phyloP scores from a whole-genome alignment of 2,113 vertebrate species.

The Terrapene triunguis region DNA sequence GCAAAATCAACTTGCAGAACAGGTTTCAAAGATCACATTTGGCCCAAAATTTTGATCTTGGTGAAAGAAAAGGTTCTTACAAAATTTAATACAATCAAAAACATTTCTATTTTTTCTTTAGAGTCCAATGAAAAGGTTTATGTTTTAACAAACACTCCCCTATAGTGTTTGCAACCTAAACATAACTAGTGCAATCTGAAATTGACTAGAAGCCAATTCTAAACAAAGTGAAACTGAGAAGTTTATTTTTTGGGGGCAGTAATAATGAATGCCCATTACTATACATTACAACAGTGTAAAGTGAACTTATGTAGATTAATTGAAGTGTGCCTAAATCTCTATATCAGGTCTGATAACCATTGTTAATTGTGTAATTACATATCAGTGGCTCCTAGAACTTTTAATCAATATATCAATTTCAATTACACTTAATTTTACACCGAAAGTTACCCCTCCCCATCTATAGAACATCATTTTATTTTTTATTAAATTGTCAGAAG shows the following conservation, averaged over 20 bases:
- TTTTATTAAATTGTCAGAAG: neutral
- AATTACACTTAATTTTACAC: neutral
- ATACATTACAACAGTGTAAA: neutral
- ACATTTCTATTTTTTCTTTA: neutral
- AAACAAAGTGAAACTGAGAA: neutral
- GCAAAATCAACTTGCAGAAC: conserved; percentile 14
- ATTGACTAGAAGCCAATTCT: conserved; percentile 6
- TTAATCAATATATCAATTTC: conserved; percentile 6
- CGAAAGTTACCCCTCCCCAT: neutral
- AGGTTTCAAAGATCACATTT: conserved; percentile 20
- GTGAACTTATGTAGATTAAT: neutral
- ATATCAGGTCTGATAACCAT: conserved; percentile 16
- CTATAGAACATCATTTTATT: neutral
- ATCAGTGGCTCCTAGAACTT: neutral
- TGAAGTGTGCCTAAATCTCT: neutral
- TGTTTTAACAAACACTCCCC: neutral
- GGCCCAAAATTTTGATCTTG: neutral
- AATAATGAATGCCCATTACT: neutral
- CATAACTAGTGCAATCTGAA: neutral
- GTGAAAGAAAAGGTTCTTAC: neutral
- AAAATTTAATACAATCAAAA: neutral
- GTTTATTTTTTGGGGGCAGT: neutral
- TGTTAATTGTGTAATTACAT: conserved; percentile 12
- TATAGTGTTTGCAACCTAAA: neutral
- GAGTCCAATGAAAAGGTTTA: neutral